Conservation (phyloP, 2,888 invertebrate genomes). For the Leptopilina syphax region DNA sequence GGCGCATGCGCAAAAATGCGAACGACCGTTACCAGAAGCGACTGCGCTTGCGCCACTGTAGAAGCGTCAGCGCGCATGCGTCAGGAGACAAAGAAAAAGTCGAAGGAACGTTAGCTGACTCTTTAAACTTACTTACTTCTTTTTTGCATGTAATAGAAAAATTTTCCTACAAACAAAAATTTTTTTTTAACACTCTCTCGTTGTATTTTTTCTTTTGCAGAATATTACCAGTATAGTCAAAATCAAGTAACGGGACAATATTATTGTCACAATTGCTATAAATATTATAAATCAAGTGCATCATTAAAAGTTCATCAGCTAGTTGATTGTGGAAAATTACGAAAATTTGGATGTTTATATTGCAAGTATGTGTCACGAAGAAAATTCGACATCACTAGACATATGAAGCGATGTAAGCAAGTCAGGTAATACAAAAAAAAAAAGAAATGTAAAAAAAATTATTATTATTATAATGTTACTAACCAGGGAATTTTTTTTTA, state of each 20-base stretch:
- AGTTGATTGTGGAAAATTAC: slow-evolving; percentile 64
- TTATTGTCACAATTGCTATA: slow-evolving; percentile 60
- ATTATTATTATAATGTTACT: no score
- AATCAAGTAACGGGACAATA: slow-evolving; percentile 45
- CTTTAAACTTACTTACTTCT: background rate
- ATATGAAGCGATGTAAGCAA: slow-evolving; percentile 60
- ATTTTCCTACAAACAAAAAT: background rate
- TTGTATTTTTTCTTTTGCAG: slow-evolving; percentile 44
- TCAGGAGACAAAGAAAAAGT: no score
- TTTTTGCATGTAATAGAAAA: background rate
- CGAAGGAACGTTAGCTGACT: no score
- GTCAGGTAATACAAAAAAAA: slow-evolving; percentile 17
- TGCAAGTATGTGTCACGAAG: slow-evolving; percentile 67
- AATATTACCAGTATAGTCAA: background rate
- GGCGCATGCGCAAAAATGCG: no score
- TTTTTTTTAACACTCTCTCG: background rate
- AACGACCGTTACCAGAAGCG: no score
- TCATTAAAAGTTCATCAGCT: slow-evolving; percentile 63
- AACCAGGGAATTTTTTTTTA: no score
- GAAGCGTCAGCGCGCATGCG: no score
- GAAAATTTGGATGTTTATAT: slow-evolving; percentile 63
- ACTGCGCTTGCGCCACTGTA: no score
- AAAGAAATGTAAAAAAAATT: no score
- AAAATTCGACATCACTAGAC: slow-evolving; percentile 65
- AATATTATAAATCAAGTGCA: slow-evolving; percentile 61